Conservation (phyloP, 2,888 invertebrate species). For the Iphiclides podalirius region DNA sequence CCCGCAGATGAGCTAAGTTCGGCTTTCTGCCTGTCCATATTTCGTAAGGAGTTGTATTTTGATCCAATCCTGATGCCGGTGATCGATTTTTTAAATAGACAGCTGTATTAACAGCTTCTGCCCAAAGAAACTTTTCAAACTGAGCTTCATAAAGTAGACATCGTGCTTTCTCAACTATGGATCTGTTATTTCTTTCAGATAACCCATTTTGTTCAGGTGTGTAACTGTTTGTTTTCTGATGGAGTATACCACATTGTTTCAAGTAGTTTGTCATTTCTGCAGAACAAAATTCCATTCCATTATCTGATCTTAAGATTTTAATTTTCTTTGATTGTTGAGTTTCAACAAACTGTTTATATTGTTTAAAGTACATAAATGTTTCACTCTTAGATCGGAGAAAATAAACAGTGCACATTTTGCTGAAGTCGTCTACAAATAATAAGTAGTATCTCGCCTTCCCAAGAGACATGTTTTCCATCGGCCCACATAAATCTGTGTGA, state of each 20-base stretch:
- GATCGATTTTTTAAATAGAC: constrained; percentile 15
- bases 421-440: constrained; percentile 26
- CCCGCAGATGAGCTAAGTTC: constrained; percentile 24
- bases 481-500: constrained; percentile 17
- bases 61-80: not conserved
- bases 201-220: constrained; percentile 25
- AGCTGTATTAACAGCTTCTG: constrained; percentile 20
- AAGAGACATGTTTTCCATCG: constrained; percentile 17
- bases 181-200: constrained; percentile 19
- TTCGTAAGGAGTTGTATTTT: constrained; percentile 29
- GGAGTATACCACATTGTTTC: constrained; percentile 14
- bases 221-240: constrained; percentile 15
- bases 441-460: constrained; percentile 16
- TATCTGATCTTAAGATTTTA: constrained; percentile 18
- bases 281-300: constrained; percentile 17
- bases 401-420: constrained; percentile 22
- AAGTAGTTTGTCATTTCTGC: constrained; percentile 18
- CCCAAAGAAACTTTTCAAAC: constrained; percentile 21
- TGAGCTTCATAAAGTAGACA: constrained; percentile 19
- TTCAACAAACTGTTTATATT: not conserved
- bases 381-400: constrained; percentile 18
- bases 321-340: constrained; percentile 7
- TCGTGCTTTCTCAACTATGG: constrained; percentile 22
- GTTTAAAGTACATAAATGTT: constrained; percentile 9
- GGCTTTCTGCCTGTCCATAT: constrained; percentile 30